Evolutionary conservation across 2,888 invertebrate genomes (phyloP).

Genomic region (Vanessa cardui): DNA sequence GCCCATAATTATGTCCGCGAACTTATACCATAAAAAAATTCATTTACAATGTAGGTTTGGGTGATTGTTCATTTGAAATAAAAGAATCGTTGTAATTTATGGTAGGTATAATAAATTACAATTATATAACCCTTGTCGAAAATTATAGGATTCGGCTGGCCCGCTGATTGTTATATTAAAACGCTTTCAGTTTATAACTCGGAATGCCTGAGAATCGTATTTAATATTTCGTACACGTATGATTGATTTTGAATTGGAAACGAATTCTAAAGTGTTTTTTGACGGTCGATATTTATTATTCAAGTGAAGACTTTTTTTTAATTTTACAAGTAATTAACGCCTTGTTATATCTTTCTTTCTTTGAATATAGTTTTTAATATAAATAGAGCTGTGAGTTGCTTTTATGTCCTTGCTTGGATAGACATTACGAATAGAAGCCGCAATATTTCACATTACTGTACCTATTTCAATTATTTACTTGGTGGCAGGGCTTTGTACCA

Average conservation of each 20-base stretch:
- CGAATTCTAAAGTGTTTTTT: constrained; percentile 69
- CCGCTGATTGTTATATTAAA: constrained; percentile 1
- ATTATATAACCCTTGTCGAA: not conserved
- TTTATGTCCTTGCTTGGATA: too few species aligned
- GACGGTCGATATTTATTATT: constrained; percentile 62
- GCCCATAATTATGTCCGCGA: too few species aligned
- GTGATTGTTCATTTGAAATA: too few species aligned
- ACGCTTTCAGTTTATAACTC: constrained; percentile 27
- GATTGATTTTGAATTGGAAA: constrained; percentile 73
- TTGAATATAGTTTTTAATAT: not conserved
- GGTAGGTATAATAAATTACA: not conserved
- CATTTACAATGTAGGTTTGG: too few species aligned
- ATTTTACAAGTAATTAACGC: constrained; percentile 25
- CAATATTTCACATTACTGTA: too few species aligned
- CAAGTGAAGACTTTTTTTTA: constrained; percentile 27
- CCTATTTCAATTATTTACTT: too few species aligned
- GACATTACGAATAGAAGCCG: too few species aligned
- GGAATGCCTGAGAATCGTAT: constrained; percentile 47
- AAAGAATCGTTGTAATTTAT: too few species aligned
- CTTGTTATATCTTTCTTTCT: constrained; percentile 25
- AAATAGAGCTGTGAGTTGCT: too few species aligned
- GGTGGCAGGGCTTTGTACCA: too few species aligned
- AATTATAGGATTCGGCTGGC: not conserved
- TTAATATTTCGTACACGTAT: constrained; percentile 48
- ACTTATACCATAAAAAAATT: too few species aligned